These are phyloP conservation scores for Oxycera nigricornis DNA, from an alignment of 2,888 invertebrate genomes.

Conservation along the genomic window DNA sequence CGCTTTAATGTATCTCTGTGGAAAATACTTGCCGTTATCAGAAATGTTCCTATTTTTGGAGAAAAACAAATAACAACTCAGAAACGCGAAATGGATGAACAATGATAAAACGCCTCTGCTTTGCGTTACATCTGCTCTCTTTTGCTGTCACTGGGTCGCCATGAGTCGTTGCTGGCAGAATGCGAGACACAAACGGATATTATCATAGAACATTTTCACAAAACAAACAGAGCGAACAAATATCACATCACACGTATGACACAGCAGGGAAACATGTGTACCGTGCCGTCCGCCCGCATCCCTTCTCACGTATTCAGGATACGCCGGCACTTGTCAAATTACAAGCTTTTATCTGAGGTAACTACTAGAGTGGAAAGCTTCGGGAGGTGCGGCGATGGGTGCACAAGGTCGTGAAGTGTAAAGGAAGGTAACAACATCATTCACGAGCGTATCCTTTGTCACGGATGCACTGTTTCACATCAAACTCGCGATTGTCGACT, in stretches of 20 bases:
- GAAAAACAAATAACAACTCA: conserved; percentile 3
- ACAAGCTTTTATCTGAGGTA: conserved; percentile 33
- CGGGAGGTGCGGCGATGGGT: background rate
- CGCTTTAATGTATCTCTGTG: background rate
- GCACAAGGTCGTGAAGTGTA: conserved; percentile 19
- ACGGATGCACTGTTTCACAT: background rate
- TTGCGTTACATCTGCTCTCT: background rate
- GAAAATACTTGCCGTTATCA: conserved; percentile 16
- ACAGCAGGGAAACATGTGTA: conserved; percentile 15
- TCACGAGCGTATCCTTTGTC: background rate
- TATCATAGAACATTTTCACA: background rate
- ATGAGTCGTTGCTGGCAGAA: background rate
- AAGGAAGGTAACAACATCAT: conserved; percentile 24
- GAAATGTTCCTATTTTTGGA: background rate
- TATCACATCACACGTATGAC: background rate
- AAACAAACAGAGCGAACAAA: background rate
- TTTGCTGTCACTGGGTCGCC: background rate
- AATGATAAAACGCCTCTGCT: conserved; percentile 1
- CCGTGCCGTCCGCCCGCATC: background rate
- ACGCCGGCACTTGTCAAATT: conserved; percentile 37
- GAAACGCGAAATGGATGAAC: background rate
- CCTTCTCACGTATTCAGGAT: background rate
- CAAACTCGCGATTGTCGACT: background rate
- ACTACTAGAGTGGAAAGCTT: conserved; percentile 28
- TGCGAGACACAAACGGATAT: conserved; percentile 9